Evolutionary conservation across 35 echinoderm and acorn worm genomes (phyloP).

Genomic region (Lytechinus variegatus): DNA sequence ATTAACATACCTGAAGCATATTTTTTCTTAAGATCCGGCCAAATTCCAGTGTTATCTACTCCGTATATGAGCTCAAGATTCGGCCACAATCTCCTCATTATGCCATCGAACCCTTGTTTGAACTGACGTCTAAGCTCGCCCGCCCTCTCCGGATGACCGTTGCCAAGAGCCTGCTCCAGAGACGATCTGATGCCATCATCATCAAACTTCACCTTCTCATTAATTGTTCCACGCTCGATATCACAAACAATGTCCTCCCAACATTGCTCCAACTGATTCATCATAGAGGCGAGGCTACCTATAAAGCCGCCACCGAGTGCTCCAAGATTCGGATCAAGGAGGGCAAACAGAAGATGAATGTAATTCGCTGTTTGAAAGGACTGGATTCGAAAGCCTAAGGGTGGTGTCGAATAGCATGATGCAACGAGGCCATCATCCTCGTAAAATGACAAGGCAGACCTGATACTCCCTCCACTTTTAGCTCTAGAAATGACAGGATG

Average conservation of each 20-base stretch:
- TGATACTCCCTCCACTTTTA: slow-evolving; percentile 34
- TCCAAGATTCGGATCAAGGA: slow-evolving; percentile 60
- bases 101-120: slow-evolving; percentile 51
- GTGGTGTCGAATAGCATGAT: slow-evolving; percentile 35
- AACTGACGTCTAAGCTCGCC: slow-evolving; percentile 50
- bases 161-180: slow-evolving; percentile 24
- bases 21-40: slow-evolving; percentile 21
- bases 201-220: slow-evolving; percentile 51
- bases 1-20: slow-evolving; percentile 52
- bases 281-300: background rate
- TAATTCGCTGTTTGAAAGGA: slow-evolving; percentile 32
- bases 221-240: slow-evolving; percentile 60
- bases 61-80: background rate
- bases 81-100: slow-evolving; percentile 65
- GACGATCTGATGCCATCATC: slow-evolving; percentile 42
- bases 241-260: slow-evolving; percentile 73
- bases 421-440: background rate
- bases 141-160: slow-evolving; percentile 47
- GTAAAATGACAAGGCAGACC: background rate
- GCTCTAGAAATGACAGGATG: slow-evolving; percentile 12
- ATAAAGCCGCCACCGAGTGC: background rate
- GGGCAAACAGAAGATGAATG: slow-evolving; percentile 62
- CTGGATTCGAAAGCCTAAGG: slow-evolving; percentile 37
- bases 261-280: slow-evolving; percentile 63
- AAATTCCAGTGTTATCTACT: slow-evolving; percentile 19